Conservation (phyloP, 2,113 vertebrate genomes). For the Redunca redunca region DNA sequence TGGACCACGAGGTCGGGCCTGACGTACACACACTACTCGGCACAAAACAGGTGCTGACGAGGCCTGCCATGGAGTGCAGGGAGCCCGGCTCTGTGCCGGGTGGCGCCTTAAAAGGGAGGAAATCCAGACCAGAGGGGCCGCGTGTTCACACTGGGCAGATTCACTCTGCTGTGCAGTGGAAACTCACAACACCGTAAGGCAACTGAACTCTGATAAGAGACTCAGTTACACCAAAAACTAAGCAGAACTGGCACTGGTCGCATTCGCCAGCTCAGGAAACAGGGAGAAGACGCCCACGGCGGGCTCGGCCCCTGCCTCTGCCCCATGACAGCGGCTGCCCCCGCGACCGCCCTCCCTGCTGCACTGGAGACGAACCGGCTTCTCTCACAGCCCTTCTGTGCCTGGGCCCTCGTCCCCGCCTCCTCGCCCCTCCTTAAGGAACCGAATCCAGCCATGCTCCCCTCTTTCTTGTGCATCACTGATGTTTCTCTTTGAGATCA, state of each 20-base stretch:
- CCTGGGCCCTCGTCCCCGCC: not conserved
- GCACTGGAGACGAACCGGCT: not conserved
- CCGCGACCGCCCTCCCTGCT: not conserved
- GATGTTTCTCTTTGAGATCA: not conserved
- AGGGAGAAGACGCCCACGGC: not conserved
- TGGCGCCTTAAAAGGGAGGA: fast-evolving
- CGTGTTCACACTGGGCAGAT: fast-evolving
- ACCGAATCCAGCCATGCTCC: not conserved
- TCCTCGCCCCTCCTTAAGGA: not conserved
- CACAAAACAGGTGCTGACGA: fast-evolving
- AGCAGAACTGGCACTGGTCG: not conserved
- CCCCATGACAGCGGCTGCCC: too few relatives aligned
- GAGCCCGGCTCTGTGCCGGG: fast-evolving
- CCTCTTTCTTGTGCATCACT: not conserved
- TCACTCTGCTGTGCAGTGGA: not conserved
- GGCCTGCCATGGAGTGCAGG: fast-evolving
- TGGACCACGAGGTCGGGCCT: fast-evolving
- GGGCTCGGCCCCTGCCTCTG: not conserved
- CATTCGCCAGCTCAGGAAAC: not conserved
- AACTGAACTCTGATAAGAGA: not conserved
- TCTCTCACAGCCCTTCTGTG: not conserved
- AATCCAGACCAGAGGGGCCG: not conserved
- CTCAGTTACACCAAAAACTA: not conserved
- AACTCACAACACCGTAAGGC: not conserved
- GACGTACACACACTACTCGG: fast-evolving